Percentiles rank a stretch among this genome's conserved stretches.
phyloP scores from a whole-genome alignment of 2,888 invertebrate species.

The Pollenia griseotomentosa region DNA sequence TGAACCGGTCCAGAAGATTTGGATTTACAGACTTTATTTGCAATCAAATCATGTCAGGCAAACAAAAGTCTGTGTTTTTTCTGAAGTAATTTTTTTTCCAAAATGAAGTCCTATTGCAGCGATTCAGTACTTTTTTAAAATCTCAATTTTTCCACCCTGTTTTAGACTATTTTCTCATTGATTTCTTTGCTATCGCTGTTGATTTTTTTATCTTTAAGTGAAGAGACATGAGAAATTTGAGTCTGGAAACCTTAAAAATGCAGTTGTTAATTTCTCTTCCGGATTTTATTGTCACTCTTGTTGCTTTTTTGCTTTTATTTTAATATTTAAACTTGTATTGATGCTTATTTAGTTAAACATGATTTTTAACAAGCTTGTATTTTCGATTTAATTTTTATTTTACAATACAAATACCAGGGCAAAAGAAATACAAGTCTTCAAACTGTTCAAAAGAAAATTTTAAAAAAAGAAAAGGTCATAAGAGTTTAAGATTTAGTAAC shows the following conservation, averaged over 20 bases:
- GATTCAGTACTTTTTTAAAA: slow-evolving; percentile 1
- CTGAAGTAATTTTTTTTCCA: no score
- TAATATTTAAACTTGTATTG: slow-evolving; percentile 9
- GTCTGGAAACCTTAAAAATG: slow-evolving; percentile 77
- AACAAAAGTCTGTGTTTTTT: no score
- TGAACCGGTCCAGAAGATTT: no score
- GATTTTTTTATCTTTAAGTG: neutral
- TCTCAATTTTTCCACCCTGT: neutral
- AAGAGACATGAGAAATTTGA: slow-evolving; percentile 58
- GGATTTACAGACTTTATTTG: no score
- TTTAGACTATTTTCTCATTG: slow-evolving; percentile 60
- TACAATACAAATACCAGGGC: slow-evolving; percentile 20
- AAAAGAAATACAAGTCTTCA: slow-evolving; percentile 25
- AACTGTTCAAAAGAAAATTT: slow-evolving; percentile 28
- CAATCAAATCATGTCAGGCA: no score
- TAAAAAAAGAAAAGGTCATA: neutral
- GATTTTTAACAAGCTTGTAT: slow-evolving; percentile 48
- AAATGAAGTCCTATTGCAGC: no score
- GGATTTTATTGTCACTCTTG: slow-evolving; percentile 44
- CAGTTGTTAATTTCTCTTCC: slow-evolving; percentile 58
- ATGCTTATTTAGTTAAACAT: slow-evolving; percentile 55
- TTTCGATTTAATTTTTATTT: slow-evolving; percentile 31
- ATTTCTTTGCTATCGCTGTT: slow-evolving; percentile 28
- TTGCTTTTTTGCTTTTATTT: slow-evolving; percentile 9
- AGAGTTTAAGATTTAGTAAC: no score